Percentiles rank a stretch among this genome's conserved stretches.
These are phyloP conservation scores for Brachionus paranguensis DNA, from an alignment of 1,140 invertebrate species.

Conservation along the genomic window DNA sequence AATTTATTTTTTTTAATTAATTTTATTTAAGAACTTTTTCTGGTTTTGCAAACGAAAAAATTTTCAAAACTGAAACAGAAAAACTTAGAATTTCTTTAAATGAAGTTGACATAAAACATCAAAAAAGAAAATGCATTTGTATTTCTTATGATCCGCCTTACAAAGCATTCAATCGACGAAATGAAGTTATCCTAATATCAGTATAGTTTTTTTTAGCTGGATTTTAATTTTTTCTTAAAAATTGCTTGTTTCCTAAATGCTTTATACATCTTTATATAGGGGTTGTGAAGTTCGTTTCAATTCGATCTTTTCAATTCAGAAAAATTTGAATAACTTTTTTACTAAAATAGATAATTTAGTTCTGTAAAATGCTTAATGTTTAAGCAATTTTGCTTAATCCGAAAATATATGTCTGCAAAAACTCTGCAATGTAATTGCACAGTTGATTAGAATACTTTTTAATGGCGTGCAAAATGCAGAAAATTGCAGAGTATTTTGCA, in stretches of 20 bases:
- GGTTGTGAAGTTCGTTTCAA: too few relatives aligned
- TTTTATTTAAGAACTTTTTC: not conserved
- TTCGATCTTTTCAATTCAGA: too few relatives aligned
- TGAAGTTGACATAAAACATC: not conserved
- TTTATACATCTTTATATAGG: too few relatives aligned
- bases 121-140: constrained; percentile 3
- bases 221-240: not conserved
- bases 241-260: not conserved
- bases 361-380: too few relatives aligned
- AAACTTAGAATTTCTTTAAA: constrained; percentile 2
- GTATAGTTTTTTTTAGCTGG: not conserved
- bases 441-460: too few relatives aligned
- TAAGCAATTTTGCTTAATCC: too few relatives aligned
- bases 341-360: too few relatives aligned
- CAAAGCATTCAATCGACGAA: constrained; percentile 3
- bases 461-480: too few relatives aligned
- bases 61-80: constrained; percentile 19
- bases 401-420: too few relatives aligned
- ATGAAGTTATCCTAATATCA: constrained; percentile 30
- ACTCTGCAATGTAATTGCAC: too few relatives aligned
- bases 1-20: not conserved
- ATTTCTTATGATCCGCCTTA: constrained; percentile 38
- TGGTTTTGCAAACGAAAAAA: constrained; percentile 26
- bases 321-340: too few relatives aligned
- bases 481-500: too few relatives aligned